A percentile compares a stretch with the other conserved stretches of the same genome.
Conservation (phyloP, 2,888 invertebrate genomes). For the Rhorus exstirpatorius region DNA sequence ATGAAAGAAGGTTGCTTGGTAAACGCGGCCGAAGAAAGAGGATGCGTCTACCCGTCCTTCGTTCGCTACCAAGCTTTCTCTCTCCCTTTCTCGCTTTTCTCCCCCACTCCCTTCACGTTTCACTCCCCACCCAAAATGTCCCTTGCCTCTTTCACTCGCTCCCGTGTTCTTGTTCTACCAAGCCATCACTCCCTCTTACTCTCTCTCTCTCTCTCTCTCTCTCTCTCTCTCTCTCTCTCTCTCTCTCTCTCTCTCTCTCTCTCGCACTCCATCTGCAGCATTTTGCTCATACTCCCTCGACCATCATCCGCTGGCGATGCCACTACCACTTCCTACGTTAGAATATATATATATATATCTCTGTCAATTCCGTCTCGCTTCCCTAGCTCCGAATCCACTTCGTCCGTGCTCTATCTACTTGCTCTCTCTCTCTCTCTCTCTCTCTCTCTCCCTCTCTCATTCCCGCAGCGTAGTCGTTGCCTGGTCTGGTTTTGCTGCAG, state of each 20-base stretch:
- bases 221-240: slow-evolving; percentile 44
- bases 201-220: slow-evolving; percentile 70
- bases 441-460: slow-evolving; percentile 1
- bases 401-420: slow-evolving; percentile 37
- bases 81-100: slow-evolving; percentile 64
- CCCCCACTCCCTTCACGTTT: slow-evolving; percentile 31
- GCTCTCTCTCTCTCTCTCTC: slow-evolving; percentile 18
- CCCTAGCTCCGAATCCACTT: slow-evolving; percentile 45
- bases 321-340: slow-evolving; percentile 50
- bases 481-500: slow-evolving; percentile 53
- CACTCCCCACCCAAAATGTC: slow-evolving; percentile 28
- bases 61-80: slow-evolving; percentile 64
- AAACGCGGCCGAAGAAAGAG: slow-evolving; percentile 60
- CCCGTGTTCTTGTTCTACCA: slow-evolving; percentile 50
- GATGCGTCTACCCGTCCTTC: slow-evolving; percentile 66
- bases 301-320: slow-evolving; percentile 55
- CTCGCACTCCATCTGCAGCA: slow-evolving; percentile 3
- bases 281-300: slow-evolving; percentile 51
- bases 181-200: slow-evolving; percentile 60
- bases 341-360: slow-evolving; percentile 10
- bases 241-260: too few species aligned
- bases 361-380: slow-evolving; percentile 47
- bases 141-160: slow-evolving; percentile 65
- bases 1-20: slow-evolving; percentile 62
- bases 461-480: slow-evolving; percentile 22